Evolutionary conservation across 1,140 invertebrate genomes (phyloP).

Genomic region (Drosophila mojavensis): DNA sequence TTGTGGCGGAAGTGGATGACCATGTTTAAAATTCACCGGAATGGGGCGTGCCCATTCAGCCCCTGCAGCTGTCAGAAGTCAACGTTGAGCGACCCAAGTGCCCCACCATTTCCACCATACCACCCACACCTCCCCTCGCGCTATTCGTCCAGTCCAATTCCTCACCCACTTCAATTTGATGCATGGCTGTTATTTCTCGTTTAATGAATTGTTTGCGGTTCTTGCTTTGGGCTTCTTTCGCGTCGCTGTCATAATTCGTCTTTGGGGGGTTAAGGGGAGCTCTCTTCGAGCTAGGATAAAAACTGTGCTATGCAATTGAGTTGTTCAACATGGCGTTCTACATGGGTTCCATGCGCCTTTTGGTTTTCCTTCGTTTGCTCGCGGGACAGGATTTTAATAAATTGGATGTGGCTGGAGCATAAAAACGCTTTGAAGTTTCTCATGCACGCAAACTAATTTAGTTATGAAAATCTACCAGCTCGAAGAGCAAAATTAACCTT

Average conservation of each 20-base stretch:
- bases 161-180: conserved; percentile 51
- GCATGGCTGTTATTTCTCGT: conserved; percentile 66
- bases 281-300: conserved; percentile 49
- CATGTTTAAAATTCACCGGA: conserved; percentile 65
- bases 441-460: neutral
- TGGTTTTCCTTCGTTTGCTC: neutral
- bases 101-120: neutral
- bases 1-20: conserved; percentile 77
- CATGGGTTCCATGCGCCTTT: conserved; percentile 50
- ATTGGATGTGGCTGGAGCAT: conserved; percentile 25
- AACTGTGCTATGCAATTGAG: conserved; percentile 69
- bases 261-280: conserved; percentile 21
- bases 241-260: conserved; percentile 57
- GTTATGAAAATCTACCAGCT: too few species aligned
- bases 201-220: conserved; percentile 77
- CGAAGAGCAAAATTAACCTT: too few species aligned
- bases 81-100: conserved; percentile 20
- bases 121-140: neutral
- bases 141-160: neutral
- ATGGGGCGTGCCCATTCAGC: neutral
- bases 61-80: conserved; percentile 61
- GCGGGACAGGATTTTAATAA: conserved; percentile 6
- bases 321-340: conserved; percentile 75
- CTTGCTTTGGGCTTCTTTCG: conserved; percentile 29
- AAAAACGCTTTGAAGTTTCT: conserved; percentile 32